Evolutionary conservation across 2,797 vertebrate genomes (phyloP).

Genomic region (Acipenser transmontanus): DNA sequence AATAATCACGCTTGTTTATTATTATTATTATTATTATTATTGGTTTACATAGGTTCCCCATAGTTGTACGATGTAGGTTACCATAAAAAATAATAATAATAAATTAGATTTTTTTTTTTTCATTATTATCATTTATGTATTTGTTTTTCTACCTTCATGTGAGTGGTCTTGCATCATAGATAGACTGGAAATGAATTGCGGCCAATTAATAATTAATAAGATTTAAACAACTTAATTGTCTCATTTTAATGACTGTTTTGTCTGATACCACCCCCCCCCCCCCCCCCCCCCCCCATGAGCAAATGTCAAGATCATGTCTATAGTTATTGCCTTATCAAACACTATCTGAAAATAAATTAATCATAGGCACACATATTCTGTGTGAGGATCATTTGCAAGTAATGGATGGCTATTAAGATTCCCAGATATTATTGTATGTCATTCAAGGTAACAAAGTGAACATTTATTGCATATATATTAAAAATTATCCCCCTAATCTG

Average conservation of each 20-base stretch:
- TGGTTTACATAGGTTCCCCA: too few species aligned
- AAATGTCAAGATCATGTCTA: conserved; percentile 78
- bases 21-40: too few species aligned
- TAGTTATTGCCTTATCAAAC: conserved; percentile 96
- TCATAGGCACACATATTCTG: conserved; percentile 82
- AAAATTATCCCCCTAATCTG: conserved; percentile 97
- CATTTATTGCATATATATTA: conserved; percentile 99
- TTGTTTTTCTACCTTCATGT: background rate
- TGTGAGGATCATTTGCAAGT: conserved; percentile 81
- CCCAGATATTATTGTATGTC: conserved; percentile 98
- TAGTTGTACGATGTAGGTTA: too few species aligned
- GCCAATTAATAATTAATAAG: conserved; percentile 81
- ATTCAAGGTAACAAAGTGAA: conserved; percentile 99
- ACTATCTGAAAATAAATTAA: conserved; percentile 94
- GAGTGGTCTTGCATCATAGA: conserved; percentile 10
- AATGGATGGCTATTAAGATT: conserved; percentile 96
- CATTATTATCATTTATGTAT: background rate
- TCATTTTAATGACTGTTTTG: conserved; percentile 52
- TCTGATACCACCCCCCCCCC: conserved; percentile 61
- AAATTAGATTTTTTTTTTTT: background rate
- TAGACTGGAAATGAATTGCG: conserved; percentile 68
- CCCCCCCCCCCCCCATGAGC: conserved; percentile 50
- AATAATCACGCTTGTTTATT: too few species aligned
- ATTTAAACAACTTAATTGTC: conserved; percentile 65
- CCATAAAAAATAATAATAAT: background rate